Conservation (phyloP, 2,113 vertebrate species). For the Nannobrachium achirus region DNA sequence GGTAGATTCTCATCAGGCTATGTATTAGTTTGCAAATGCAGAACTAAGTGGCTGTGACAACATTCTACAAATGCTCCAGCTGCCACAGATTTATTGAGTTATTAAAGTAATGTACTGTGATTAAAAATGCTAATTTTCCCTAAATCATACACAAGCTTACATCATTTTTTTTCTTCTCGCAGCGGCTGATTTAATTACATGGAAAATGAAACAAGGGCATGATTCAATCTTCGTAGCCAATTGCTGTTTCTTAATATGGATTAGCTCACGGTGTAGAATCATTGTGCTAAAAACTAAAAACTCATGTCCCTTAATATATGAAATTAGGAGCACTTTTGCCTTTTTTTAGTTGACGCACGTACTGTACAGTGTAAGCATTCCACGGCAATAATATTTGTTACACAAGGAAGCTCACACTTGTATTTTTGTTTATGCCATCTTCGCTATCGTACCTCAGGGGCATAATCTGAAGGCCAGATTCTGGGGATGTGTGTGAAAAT, state of each 20-base stretch:
- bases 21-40: conserved; percentile 66
- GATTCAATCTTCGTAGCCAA: conserved; percentile 75
- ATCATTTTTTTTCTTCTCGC: conserved; percentile 61
- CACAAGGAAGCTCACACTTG: conserved; percentile 12
- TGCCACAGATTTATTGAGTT: conserved; percentile 78
- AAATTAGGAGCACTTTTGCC: conserved; percentile 27
- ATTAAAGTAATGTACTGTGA: conserved; percentile 82
- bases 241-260: conserved; percentile 66
- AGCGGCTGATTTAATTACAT: conserved; percentile 80
- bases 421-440: conserved; percentile 19
- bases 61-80: conserved; percentile 73
- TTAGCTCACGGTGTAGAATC: conserved; percentile 63
- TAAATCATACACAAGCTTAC: conserved; percentile 74
- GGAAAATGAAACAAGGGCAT: conserved; percentile 78
- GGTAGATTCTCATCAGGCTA: conserved; percentile 42
- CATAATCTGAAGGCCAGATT: conserved; percentile 20
- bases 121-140: conserved; percentile 82
- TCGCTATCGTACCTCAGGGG: conserved; percentile 26
- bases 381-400: conserved; percentile 22
- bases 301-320: not conserved
- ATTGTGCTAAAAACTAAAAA: conserved; percentile 49
- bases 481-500: conserved; percentile 25
- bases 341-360: conserved; percentile 6
- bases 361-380: conserved; percentile 8
- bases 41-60: conserved; percentile 74